Evolutionary conservation across 2,797 vertebrate species (phyloP), one percentile per base, ranked within the genome.

Genomic region (Melopsittacus undulatus): DNA sequence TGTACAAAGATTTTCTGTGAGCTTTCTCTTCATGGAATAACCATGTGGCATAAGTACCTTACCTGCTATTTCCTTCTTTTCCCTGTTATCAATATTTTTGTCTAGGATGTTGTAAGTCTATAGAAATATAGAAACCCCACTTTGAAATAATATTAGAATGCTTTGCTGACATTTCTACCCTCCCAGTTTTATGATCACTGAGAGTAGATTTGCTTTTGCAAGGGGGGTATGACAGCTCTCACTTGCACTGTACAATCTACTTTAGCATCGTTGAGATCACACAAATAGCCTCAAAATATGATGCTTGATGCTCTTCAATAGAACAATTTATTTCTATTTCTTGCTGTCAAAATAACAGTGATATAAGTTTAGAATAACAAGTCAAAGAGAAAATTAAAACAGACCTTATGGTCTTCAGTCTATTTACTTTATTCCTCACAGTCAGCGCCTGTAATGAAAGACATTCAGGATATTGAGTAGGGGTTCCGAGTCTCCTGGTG

Each of bases 11-110:
- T 81, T 70, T 86, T 16, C 77, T 57, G 22, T 36, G 43, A 83
- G 59, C 59, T 66, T 90, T 88, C 30, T 74, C 17, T n/a, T 73
- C 59, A 62, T 3, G 0, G 10, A 40, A 85, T 95, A 97, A 94
- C 92, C 93, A 95, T 93, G 70, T 40, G 94, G 80, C 80, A 76
- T 86, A 95, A 95, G 86, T 91, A 82, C 36, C 67, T 95, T 82
- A 82, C 59, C 43, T 90, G 27, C 12, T 82, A 92, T 83, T 87
- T 94, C 42, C 17, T 92, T 90, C 75, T 77, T 89, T 70, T 8
- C 13, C 3, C 32, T 61, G 17, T 87, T 83, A 91, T 43, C 77
- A 90, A 10, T 87, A 66, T 30, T 48, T 82, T 90, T 89, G 86
- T 62, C 38, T 69, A 66, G 18, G 11, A 51, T 10, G 13, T 69